A percentile compares a stretch with the other conserved stretches of the same genome.
These are phyloP conservation scores for Bothrops alternatus DNA, from an alignment of 2,797 vertebrate genomes.

Conservation along the genomic window DNA sequence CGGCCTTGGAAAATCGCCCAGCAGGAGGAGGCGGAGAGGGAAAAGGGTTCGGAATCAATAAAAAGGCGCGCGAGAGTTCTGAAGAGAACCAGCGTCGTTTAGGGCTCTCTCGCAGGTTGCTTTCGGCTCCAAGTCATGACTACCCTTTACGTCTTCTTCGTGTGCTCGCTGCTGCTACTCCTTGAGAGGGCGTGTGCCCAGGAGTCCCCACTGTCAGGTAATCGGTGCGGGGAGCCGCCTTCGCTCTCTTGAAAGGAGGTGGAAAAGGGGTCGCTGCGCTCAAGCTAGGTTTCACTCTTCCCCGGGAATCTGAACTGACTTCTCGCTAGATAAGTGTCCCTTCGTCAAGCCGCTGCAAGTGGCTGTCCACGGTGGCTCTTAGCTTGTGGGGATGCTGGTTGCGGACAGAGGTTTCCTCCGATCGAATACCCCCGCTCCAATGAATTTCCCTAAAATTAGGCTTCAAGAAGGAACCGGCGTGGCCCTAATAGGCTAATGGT, in stretches of 20 bases:
- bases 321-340: background rate
- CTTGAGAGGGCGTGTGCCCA: background rate
- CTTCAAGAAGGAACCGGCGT: background rate
- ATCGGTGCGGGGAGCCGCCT: accelerated
- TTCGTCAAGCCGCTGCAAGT: too few relatives aligned
- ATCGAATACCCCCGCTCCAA: background rate
- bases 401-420: background rate
- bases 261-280: background rate
- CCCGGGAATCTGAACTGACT: background rate
- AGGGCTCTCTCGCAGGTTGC: too few relatives aligned
- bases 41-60: background rate
- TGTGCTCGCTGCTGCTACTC: background rate
- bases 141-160: background rate
- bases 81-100: too few relatives aligned
- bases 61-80: background rate
- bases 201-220: constrained; percentile 30
- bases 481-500: background rate
- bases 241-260: background rate
- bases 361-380: background rate
- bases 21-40: background rate
- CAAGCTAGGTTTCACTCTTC: background rate
- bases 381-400: background rate
- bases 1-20: background rate
- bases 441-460: background rate
- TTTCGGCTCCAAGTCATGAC: background rate